These are phyloP conservation scores for Andrena hattorfiana DNA, from an alignment of 2,888 invertebrate genomes.

Conservation along the genomic window DNA sequence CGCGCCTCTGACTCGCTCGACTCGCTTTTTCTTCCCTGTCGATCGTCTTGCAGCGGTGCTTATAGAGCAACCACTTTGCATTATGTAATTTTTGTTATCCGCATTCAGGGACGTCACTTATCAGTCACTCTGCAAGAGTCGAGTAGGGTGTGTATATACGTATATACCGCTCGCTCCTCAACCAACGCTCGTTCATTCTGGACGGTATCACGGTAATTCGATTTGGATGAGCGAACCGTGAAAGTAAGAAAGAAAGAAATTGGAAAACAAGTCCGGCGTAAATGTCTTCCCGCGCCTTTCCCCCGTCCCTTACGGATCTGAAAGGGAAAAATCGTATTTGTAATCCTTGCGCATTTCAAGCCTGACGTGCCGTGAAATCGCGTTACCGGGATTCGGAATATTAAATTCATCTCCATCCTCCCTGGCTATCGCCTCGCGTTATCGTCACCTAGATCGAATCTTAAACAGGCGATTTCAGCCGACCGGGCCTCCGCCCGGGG, in stretches of 20 bases:
- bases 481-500: background rate
- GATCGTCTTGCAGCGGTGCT: background rate
- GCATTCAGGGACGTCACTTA: slow-evolving; percentile 4
- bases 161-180: background rate
- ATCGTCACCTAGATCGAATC: slow-evolving; percentile 67
- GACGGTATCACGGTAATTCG: slow-evolving; percentile 40
- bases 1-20: slow-evolving; percentile 22
- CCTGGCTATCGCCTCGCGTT: slow-evolving; percentile 64
- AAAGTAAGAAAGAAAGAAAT: slow-evolving; percentile 58
- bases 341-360: slow-evolving; percentile 77
- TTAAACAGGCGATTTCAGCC: slow-evolving; percentile 63
- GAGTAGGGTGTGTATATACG: background rate
- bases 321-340: slow-evolving; percentile 79
- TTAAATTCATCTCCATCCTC: slow-evolving; percentile 79
- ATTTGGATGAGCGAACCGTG: slow-evolving; percentile 44
- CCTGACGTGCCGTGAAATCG: slow-evolving; percentile 81
- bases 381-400: slow-evolving; percentile 81
- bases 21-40: slow-evolving; percentile 11
- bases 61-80: slow-evolving; percentile 16
- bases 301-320: slow-evolving; percentile 45
- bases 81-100: slow-evolving; percentile 45
- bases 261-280: slow-evolving; percentile 68
- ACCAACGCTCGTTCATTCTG: background rate
- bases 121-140: background rate
- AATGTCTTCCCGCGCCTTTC: slow-evolving; percentile 64